A percentile compares a stretch with the other conserved stretches of the same genome.
These are phyloP conservation scores for Brachynemurus nebulosus DNA, from an alignment of 2,888 invertebrate species.

Conservation along the genomic window DNA sequence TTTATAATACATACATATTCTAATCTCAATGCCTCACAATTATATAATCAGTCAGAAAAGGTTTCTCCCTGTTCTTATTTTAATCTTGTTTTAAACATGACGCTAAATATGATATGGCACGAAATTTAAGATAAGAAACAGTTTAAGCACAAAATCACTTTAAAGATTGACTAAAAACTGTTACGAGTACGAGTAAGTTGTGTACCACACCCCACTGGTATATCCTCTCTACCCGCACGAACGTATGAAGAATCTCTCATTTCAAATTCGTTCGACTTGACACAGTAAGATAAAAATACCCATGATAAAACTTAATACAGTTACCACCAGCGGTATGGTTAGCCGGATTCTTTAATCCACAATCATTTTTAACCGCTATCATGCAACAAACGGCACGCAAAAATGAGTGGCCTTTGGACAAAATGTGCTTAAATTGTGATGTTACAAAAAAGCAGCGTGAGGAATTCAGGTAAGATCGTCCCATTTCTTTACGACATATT, in stretches of 20 bases:
- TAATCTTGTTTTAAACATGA: no score
- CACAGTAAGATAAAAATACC: not conserved
- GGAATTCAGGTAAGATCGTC: slow-evolving; percentile 55
- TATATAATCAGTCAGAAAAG: no score
- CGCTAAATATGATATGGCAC: no score
- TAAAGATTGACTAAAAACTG: no score
- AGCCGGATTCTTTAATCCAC: slow-evolving; percentile 92
- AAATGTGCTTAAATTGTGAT: slow-evolving; percentile 90
- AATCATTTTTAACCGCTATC: slow-evolving; percentile 90
- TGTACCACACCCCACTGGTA: no score
- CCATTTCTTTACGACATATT: not conserved
- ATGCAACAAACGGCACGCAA: slow-evolving; percentile 95
- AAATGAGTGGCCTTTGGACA: slow-evolving; percentile 92
- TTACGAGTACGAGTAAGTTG: no score
- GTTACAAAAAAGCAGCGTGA: slow-evolving; percentile 80
- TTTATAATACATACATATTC: no score
- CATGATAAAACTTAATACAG: slow-evolving; percentile 26
- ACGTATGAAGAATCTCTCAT: not conserved
- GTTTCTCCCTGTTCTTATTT: no score
- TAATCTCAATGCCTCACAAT: no score
- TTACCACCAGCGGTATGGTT: slow-evolving; percentile 84
- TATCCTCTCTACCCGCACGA: no score
- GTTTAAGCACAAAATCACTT: no score
- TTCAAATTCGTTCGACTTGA: not conserved
- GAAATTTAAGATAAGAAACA: no score